phyloP scores from a whole-genome alignment of 53 echinoderm and acorn worm genomes.

The Holothuria scabra region DNA sequence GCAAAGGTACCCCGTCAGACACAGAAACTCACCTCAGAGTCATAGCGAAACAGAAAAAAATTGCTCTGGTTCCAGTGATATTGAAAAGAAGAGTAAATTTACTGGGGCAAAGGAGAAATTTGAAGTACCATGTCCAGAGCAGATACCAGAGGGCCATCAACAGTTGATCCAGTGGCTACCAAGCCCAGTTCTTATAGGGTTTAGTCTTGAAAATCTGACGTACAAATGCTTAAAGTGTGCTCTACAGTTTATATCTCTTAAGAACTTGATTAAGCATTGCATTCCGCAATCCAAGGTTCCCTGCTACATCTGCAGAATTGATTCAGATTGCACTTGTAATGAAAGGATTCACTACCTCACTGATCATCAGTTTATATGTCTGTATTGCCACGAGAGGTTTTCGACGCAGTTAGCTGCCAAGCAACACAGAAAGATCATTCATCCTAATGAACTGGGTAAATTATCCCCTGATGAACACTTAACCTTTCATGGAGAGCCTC shows the following conservation, averaged over 20 bases:
- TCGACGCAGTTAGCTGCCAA: background rate
- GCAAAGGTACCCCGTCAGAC: no score
- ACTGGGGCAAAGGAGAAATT: no score
- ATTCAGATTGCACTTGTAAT: background rate
- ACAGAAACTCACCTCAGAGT: no score
- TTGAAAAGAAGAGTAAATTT: no score
- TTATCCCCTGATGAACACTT: no score
- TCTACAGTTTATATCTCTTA: background rate
- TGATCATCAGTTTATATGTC: slow-evolving; percentile 23
- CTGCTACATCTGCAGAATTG: background rate
- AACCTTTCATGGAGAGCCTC: background rate
- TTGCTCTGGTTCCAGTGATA: no score
- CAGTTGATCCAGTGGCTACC: slow-evolving; percentile 12
- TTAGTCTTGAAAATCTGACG: background rate
- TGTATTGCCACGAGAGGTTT: background rate
- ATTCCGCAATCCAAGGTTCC: background rate
- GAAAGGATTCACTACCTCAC: slow-evolving; percentile 7
- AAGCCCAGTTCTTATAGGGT: background rate
- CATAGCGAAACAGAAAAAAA: no score
- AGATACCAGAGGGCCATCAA: background rate
- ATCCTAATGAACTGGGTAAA: background rate
- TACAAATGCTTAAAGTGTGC: slow-evolving; percentile 4
- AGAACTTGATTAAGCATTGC: background rate
- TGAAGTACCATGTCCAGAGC: no score
- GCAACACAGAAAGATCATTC: background rate